phyloP scores from a whole-genome alignment of 2,113 vertebrate genomes.

The Coryphaenoides rupestris region DNA sequence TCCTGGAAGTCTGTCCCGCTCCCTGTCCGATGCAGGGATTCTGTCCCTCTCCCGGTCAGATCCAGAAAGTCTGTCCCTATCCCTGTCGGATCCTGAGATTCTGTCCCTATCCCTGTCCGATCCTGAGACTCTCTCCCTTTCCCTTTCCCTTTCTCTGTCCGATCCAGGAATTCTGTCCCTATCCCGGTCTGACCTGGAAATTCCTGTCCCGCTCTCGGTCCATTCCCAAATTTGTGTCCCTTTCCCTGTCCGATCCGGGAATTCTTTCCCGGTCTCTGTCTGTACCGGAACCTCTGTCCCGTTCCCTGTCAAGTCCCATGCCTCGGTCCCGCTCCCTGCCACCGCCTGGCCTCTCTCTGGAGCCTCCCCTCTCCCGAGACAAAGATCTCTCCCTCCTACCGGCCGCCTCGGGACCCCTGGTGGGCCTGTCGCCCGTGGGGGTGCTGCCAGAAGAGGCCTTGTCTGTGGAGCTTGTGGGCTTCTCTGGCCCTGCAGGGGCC shows the following conservation, averaged over 20 bases:
- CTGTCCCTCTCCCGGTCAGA: constrained; percentile 31
- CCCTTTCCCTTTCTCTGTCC: constrained; percentile 36
- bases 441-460: constrained; percentile 19
- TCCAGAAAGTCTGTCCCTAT: neutral
- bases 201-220: constrained; percentile 47
- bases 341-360: constrained; percentile 46
- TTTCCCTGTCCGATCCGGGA: constrained; percentile 16
- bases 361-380: constrained; percentile 40
- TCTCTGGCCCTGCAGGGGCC: constrained; percentile 31
- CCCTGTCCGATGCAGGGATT: neutral
- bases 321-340: constrained; percentile 31
- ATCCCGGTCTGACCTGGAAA: constrained; percentile 23
- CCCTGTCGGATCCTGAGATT: neutral
- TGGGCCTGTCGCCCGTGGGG: constrained; percentile 36
- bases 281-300: constrained; percentile 26
- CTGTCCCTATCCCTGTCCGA: constrained; percentile 42
- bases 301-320: constrained; percentile 40
- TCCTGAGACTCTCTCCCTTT: constrained; percentile 32
- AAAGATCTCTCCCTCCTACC: constrained; percentile 39
- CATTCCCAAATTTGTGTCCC: constrained; percentile 24
- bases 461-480: constrained; percentile 37
- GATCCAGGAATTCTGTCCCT: constrained; percentile 20
- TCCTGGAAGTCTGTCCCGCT: neutral
- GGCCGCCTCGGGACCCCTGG: constrained; percentile 23
- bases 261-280: constrained; percentile 46